Conservation (phyloP, 2,888 invertebrate species). For the Parochlus steinenii region DNA sequence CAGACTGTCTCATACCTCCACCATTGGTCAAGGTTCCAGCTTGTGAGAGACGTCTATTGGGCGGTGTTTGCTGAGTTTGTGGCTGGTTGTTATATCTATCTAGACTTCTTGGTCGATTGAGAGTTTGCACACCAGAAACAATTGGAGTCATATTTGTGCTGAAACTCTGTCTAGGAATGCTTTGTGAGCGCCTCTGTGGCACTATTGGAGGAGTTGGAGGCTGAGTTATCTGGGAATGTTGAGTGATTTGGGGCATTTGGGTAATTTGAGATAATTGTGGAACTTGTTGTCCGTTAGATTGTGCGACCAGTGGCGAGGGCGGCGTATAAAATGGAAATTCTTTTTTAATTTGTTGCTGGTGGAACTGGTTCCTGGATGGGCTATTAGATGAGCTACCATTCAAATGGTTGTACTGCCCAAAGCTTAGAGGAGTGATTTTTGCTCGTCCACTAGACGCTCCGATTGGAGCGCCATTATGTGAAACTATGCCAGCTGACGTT, state of each 20-base stretch:
- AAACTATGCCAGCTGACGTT: background rate
- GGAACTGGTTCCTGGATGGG: conserved; percentile 18
- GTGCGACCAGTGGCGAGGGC: conserved; percentile 14
- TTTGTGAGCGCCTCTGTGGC: conserved; percentile 28
- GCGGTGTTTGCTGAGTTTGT: conserved; percentile 1
- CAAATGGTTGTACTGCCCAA: conserved; percentile 10
- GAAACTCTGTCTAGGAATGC: conserved; percentile 22
- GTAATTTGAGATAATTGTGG: background rate
- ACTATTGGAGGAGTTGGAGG: conserved; percentile 17
- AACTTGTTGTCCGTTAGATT: background rate
- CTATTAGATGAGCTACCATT: conserved; percentile 17
- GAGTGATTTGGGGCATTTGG: conserved; percentile 2
- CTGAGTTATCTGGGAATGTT: conserved; percentile 11
- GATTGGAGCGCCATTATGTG: conserved; percentile 7
- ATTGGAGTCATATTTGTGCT: conserved; percentile 1
- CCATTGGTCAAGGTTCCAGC: conserved; percentile 12
- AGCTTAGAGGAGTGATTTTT: conserved; percentile 9
- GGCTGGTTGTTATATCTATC: conserved; percentile 25
- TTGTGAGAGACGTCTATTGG: no score
- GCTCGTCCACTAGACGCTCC: conserved; percentile 4
- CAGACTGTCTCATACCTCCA: conserved; percentile 25
- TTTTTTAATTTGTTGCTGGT: conserved; percentile 3
- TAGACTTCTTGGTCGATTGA: conserved; percentile 25
- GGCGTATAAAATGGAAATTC: conserved; percentile 17
- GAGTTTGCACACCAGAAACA: conserved; percentile 7